Conservation (phyloP, 2,113 vertebrate genomes). For the Murina feae region DNA sequence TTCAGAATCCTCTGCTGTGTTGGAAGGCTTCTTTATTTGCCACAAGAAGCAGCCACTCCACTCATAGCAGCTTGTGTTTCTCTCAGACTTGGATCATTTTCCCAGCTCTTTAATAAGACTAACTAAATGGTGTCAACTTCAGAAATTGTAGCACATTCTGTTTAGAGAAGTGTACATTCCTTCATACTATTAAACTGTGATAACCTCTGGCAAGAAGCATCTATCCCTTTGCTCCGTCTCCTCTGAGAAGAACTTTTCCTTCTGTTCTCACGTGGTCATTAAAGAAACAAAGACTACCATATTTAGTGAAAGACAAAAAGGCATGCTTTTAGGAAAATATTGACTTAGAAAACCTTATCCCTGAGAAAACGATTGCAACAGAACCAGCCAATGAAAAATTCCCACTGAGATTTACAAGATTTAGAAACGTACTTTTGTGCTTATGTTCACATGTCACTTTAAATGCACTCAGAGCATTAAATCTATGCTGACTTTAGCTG, state of each 20-base stretch:
- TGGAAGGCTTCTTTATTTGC: background rate
- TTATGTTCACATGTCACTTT: slow-evolving; percentile 48
- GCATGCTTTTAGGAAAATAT: slow-evolving; percentile 54
- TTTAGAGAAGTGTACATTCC: slow-evolving; percentile 3
- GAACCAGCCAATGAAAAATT: slow-evolving; percentile 18
- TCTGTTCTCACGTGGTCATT: slow-evolving; percentile 44
- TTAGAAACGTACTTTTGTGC: background rate
- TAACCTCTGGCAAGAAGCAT: slow-evolving; percentile 56
- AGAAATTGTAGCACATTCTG: background rate
- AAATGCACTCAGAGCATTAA: slow-evolving; percentile 37
- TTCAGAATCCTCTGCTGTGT: background rate
- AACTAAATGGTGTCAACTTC: background rate
- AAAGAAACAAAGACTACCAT: slow-evolving; percentile 58
- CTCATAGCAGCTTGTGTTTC: background rate
- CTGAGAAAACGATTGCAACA: slow-evolving; percentile 50
- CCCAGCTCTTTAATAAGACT: background rate
- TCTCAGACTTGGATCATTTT: background rate
- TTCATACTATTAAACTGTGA: slow-evolving; percentile 24
- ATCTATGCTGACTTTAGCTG: slow-evolving; percentile 56
- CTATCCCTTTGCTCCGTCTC: background rate
- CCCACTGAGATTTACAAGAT: slow-evolving; percentile 35
- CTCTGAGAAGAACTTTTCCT: slow-evolving; percentile 63
- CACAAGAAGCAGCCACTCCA: background rate
- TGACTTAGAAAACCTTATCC: slow-evolving; percentile 64
- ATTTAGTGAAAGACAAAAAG: slow-evolving; percentile 65